Percentiles rank a stretch among this genome's conserved stretches.
Evolutionary conservation across 2,797 vertebrate genomes (phyloP).

Genomic region (Paguma larvata): DNA sequence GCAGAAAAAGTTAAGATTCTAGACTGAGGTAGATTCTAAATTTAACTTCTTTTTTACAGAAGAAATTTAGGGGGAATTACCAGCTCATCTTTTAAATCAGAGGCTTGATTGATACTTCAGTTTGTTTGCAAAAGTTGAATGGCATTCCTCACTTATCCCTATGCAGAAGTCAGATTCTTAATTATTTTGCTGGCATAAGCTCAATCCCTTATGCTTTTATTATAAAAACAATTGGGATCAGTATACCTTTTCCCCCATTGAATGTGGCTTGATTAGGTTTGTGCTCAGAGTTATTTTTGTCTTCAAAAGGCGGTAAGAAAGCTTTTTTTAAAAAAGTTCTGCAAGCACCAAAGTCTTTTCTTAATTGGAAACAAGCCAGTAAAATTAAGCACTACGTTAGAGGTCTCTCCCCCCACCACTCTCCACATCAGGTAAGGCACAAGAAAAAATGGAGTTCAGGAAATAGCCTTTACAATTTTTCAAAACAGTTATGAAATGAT

Average conservation of each 20-base stretch:
- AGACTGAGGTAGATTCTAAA: conserved; percentile 11
- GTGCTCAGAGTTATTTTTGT: conserved; percentile 7
- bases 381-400: not conserved
- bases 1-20: conserved; percentile 13
- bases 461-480: not conserved
- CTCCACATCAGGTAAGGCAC: not conserved
- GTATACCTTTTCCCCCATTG: not conserved
- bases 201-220: conserved; percentile 19
- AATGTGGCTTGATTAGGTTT: conserved; percentile 28
- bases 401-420: not conserved
- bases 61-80: not conserved
- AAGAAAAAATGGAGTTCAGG: conserved; percentile 24
- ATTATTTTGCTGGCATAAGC: conserved; percentile 4
- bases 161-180: not conserved
- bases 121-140: conserved; percentile 41
- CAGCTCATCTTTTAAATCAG: conserved; percentile 8
- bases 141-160: not conserved
- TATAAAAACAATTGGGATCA: not conserved
- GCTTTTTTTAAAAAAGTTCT: not conserved
- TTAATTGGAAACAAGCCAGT: not conserved
- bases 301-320: conserved; percentile 41
- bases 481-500: conserved; percentile 36
- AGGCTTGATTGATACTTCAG: not conserved
- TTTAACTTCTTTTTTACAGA: conserved; percentile 30
- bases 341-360: conserved; percentile 29